Conservation (phyloP, 2,888 invertebrate species). For the Acleris emargana region DNA sequence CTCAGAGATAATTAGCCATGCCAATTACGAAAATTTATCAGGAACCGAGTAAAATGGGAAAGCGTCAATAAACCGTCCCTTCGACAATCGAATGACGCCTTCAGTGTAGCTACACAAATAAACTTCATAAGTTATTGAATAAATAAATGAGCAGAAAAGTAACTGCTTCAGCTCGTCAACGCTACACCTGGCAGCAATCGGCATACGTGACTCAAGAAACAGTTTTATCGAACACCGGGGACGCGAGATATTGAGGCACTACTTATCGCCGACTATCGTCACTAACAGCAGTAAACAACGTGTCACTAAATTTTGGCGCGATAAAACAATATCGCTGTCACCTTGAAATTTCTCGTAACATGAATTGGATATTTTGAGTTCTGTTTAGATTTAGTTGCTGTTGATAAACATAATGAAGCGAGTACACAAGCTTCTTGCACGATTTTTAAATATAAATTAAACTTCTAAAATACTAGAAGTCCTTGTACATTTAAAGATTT, state of each 20-base stretch:
- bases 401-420: too few relatives aligned
- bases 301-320: slow-evolving; percentile 58
- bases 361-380: slow-evolving; percentile 43
- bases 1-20: slow-evolving; percentile 50
- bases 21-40: slow-evolving; percentile 43
- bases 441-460: too few relatives aligned
- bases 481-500: not conserved
- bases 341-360: slow-evolving; percentile 63
- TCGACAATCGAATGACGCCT: slow-evolving; percentile 1
- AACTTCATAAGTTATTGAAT: not conserved
- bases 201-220: slow-evolving; percentile 77
- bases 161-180: slow-evolving; percentile 38
- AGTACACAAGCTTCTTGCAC: too few relatives aligned
- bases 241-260: slow-evolving; percentile 42
- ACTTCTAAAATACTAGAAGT: too few relatives aligned
- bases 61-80: not conserved
- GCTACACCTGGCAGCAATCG: slow-evolving; percentile 62
- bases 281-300: slow-evolving; percentile 56
- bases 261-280: slow-evolving; percentile 70
- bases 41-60: slow-evolving; percentile 3
- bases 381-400: slow-evolving; percentile 9
- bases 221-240: slow-evolving; percentile 67
- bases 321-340: slow-evolving; percentile 61
- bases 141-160: slow-evolving; percentile 36
- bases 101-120: not conserved